Evolutionary conservation across 2,113 vertebrate genomes (phyloP).

Genomic region (Pantherophis guttatus): DNA sequence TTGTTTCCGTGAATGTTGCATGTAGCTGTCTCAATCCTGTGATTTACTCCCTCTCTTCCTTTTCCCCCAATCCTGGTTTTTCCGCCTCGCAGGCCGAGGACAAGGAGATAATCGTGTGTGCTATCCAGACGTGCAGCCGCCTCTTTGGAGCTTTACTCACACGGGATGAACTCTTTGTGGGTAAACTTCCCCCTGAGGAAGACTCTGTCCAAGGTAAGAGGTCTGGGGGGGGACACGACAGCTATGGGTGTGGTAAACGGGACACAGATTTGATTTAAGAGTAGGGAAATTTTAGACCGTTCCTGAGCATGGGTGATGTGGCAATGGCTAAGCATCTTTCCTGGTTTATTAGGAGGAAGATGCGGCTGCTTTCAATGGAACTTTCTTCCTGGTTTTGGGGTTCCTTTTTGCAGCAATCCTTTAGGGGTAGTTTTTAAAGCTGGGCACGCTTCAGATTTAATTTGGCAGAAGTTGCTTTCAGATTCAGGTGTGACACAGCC

Average conservation of each 20-base stretch:
- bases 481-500: background rate
- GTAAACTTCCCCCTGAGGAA: conserved; percentile 72
- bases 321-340: background rate
- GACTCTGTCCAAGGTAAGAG: conserved; percentile 49
- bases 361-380: background rate
- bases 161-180: conserved; percentile 77
- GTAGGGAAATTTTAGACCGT: background rate
- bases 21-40: background rate
- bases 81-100: conserved; percentile 72
- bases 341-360: background rate
- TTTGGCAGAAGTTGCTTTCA: background rate
- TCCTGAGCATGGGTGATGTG: background rate
- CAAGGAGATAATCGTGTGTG: conserved; percentile 66
- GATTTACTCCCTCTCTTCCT: background rate
- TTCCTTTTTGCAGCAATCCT: background rate
- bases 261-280: background rate
- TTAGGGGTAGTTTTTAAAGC: background rate
- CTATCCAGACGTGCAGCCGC: conserved; percentile 69
- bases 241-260: background rate
- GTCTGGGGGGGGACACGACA: background rate
- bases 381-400: background rate
- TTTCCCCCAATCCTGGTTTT: background rate
- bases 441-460: background rate
- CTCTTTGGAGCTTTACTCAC: conserved; percentile 82
- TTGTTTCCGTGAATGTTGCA: background rate